These are phyloP conservation scores for Pardalotus punctatus DNA, from an alignment of 2,113 vertebrate genomes.

Conservation along the genomic window DNA sequence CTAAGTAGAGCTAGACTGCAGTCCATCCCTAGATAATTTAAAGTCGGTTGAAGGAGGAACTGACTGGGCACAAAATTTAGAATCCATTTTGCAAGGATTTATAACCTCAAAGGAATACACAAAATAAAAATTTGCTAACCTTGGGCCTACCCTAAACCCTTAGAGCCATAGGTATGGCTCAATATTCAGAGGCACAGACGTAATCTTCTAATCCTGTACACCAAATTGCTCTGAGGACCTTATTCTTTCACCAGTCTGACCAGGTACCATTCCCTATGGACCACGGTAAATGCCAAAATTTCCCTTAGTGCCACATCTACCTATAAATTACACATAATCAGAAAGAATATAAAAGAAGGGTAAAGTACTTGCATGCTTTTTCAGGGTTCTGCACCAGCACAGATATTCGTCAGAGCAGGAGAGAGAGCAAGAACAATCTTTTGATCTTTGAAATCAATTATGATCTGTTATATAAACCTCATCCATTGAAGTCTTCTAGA, in stretches of 20 bases:
- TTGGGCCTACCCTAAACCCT: neutral
- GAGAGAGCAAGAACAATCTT: neutral
- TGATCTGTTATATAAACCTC: neutral
- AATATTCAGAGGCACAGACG: neutral
- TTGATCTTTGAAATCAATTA: conserved; percentile 17
- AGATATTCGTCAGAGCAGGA: neutral
- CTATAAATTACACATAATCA: neutral
- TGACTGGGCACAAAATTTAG: neutral
- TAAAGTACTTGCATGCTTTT: neutral
- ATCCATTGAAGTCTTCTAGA: neutral
- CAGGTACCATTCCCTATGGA: neutral
- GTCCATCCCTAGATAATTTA: neutral
- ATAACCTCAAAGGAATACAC: neutral
- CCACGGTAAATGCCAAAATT: neutral
- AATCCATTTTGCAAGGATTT: neutral
- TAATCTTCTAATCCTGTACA: neutral
- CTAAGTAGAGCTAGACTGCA: neutral
- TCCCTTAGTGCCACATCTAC: neutral
- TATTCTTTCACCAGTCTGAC: neutral
- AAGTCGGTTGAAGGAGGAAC: neutral
- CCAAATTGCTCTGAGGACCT: neutral
- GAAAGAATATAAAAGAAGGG: conserved; percentile 10
- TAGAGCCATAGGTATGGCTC: neutral
- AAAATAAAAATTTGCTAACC: neutral
- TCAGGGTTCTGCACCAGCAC: neutral